Percentiles rank a stretch among this genome's conserved stretches.
These are phyloP conservation scores for Aporrectodea caliginosa DNA, from an alignment of 1,140 invertebrate species.

Conservation along the genomic window DNA sequence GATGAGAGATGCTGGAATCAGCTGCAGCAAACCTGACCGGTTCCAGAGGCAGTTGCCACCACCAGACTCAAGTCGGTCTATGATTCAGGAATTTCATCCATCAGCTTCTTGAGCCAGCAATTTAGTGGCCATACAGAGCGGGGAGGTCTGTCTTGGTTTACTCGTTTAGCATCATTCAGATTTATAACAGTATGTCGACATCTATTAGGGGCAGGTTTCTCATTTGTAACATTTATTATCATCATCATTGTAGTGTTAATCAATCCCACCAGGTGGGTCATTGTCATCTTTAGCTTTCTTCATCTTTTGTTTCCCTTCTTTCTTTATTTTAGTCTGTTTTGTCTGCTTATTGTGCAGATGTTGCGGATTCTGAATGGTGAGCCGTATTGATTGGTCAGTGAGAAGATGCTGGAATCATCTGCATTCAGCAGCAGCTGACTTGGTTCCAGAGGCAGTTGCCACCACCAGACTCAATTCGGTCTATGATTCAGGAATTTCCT, in stretches of 20 bases:
- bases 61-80: background rate
- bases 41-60: constrained; percentile 25
- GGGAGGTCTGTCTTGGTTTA: background rate
- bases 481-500: background rate
- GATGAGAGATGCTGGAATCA: background rate
- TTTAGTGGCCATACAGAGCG: background rate
- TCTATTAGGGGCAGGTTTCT: no score
- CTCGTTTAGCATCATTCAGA: no score
- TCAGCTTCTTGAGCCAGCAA: constrained; percentile 8
- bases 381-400: constrained; percentile 35
- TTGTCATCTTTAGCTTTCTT: no score
- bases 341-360: no score
- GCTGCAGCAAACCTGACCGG: constrained; percentile 19
- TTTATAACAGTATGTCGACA: no score
- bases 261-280: no score
- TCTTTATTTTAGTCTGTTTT: constrained; percentile 6
- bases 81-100: background rate
- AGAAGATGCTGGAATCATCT: background rate
- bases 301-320: no score
- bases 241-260: no score
- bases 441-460: constrained; percentile 25
- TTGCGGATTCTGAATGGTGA: constrained; percentile 39
- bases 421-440: constrained; percentile 18
- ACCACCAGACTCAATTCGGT: background rate
- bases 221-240: no score